Conservation (phyloP, 1,140 invertebrate species). For the Plutomurus gul region DNA sequence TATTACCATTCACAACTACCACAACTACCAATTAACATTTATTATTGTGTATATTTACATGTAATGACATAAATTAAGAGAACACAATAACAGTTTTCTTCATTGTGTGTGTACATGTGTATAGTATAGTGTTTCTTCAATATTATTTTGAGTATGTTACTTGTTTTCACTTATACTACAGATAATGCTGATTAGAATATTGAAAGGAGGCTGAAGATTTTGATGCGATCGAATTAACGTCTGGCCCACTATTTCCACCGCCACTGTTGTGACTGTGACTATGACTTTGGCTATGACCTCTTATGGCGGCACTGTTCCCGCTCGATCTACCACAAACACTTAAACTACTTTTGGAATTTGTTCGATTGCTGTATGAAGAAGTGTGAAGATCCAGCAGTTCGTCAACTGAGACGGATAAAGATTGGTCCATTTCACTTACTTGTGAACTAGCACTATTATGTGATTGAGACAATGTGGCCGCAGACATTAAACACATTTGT, state of each 20-base stretch:
- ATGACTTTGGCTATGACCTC: too few relatives aligned
- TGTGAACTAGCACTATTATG: background rate
- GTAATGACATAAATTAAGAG: background rate
- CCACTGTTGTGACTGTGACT: background rate
- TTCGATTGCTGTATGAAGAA: background rate
- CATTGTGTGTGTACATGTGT: background rate
- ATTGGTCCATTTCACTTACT: constrained; percentile 7
- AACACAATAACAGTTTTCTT: background rate
- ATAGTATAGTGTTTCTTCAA: too few relatives aligned
- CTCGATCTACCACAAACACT: background rate
- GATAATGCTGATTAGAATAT: background rate
- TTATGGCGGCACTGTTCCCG: background rate
- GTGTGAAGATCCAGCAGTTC: background rate
- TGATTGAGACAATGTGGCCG: background rate
- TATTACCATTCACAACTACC: background rate
- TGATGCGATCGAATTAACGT: background rate
- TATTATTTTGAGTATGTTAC: too few relatives aligned
- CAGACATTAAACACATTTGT: background rate
- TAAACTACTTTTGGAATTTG: background rate
- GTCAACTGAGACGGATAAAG: background rate
- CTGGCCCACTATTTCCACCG: too few relatives aligned
- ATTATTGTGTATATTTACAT: background rate
- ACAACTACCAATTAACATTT: background rate
- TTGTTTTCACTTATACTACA: too few relatives aligned
- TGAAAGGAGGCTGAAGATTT: background rate